These are phyloP conservation scores for Andrena praecox DNA, from an alignment of 2,888 invertebrate species.

Conservation along the genomic window DNA sequence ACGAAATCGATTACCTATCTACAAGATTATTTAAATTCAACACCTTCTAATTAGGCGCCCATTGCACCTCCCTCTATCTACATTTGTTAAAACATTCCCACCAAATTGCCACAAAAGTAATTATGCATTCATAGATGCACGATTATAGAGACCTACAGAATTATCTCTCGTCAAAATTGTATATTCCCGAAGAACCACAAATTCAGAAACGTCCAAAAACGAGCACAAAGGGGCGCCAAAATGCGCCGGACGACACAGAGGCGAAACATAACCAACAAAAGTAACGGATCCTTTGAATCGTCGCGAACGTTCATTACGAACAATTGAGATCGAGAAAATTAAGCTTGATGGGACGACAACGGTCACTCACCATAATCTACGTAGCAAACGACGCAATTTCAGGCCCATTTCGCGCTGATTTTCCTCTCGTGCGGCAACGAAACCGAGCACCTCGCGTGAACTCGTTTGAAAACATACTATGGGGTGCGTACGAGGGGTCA, in stretches of 20 bases:
- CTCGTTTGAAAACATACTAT: constrained; percentile 65
- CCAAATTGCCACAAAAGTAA: too few species aligned
- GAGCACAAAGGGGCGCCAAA: neutral
- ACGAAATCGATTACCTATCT: too few species aligned
- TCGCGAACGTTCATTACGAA: too few species aligned
- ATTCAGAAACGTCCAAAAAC: neutral
- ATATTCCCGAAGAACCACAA: neutral
- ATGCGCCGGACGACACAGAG: neutral
- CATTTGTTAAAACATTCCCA: neutral
- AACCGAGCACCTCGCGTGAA: constrained; percentile 45
- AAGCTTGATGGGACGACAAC: neutral
- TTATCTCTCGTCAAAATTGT: too few species aligned
- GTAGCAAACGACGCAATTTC: constrained; percentile 58
- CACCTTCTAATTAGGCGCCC: too few species aligned
- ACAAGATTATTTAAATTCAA: too few species aligned
- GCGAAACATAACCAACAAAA: neutral
- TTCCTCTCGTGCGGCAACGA: constrained; percentile 6
- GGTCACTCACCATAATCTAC: constrained; percentile 62
- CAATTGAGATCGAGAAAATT: neutral
- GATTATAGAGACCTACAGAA: too few species aligned
- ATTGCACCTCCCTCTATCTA: neutral
- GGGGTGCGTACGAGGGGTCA: constrained; percentile 66
- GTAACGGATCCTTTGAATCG: neutral
- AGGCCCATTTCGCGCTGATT: constrained; percentile 50
- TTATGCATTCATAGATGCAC: too few species aligned